These are phyloP conservation scores for Ictalurus punctatus DNA, from an alignment of 2,113 vertebrate genomes.

Conservation along the genomic window DNA sequence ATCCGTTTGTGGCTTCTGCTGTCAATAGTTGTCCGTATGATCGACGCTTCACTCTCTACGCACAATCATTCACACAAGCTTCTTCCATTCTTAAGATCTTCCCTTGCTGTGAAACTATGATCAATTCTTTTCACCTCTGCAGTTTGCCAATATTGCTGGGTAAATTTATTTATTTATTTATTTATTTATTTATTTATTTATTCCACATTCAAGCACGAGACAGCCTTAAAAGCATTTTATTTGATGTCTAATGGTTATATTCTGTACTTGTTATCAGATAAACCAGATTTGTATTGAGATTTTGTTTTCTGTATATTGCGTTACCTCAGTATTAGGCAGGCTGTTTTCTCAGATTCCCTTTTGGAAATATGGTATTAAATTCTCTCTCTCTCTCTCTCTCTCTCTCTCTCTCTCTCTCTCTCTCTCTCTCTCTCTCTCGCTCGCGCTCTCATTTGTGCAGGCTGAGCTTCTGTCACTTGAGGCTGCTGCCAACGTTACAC, in stretches of 20 bases:
- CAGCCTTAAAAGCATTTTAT: background rate
- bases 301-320: background rate
- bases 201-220: background rate
- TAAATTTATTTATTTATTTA: no score
- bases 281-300: background rate
- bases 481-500: slow-evolving; percentile 2
- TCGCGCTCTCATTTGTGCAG: background rate
- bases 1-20: background rate
- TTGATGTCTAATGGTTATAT: background rate
- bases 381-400: background rate
- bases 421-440: background rate
- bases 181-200: no score
- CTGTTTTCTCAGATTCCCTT: background rate
- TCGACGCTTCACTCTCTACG: background rate
- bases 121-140: background rate
- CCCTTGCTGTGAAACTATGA: background rate
- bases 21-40: background rate
- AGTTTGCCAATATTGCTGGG: background rate
- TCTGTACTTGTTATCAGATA: background rate
- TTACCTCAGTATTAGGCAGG: background rate
- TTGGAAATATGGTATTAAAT: background rate
- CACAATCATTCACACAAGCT: background rate
- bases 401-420: background rate
- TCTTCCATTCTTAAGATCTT: background rate
- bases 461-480: slow-evolving; percentile 21